phyloP scores from a whole-genome alignment of 2,888 invertebrate species.

The Tanaodytes sp. region DNA sequence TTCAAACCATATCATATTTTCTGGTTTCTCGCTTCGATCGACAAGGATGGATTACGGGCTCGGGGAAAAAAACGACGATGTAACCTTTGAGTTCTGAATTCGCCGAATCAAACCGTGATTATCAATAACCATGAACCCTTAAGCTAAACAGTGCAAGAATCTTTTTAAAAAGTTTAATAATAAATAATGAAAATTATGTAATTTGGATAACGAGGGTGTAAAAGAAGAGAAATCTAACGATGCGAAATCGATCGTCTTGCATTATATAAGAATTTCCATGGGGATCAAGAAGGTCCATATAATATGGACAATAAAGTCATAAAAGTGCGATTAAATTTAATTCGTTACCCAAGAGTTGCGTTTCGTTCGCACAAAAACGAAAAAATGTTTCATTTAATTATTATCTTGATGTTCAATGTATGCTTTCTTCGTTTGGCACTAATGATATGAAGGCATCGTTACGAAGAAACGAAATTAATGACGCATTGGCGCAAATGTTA shows the following conservation, averaged over 20 bases:
- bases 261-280: constrained; percentile 6
- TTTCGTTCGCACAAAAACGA: too few species aligned
- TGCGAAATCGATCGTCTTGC: constrained; percentile 25
- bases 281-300: constrained; percentile 1
- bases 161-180: too few species aligned
- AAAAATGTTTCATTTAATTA: constrained; percentile 9
- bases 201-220: constrained; percentile 27
- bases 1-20: too few species aligned
- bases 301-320: constrained; percentile 13
- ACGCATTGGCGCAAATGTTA: too few species aligned
- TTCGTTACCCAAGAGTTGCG: constrained; percentile 4
- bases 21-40: constrained; percentile 43
- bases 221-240: constrained; percentile 39
- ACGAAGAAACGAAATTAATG: neutral
- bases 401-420: constrained; percentile 4
- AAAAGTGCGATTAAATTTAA: constrained; percentile 27
- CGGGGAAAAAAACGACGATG: too few species aligned
- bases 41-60: constrained; percentile 18
- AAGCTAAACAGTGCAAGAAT: too few species aligned
- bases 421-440: too few species aligned
- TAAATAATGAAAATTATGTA: too few species aligned
- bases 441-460: too few species aligned
- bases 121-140: too few species aligned
- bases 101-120: too few species aligned
- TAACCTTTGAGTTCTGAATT: constrained; percentile 1